Evolutionary conservation across 2,797 vertebrate genomes (phyloP).

Genomic region (Mormyrus hasselquistii): DNA sequence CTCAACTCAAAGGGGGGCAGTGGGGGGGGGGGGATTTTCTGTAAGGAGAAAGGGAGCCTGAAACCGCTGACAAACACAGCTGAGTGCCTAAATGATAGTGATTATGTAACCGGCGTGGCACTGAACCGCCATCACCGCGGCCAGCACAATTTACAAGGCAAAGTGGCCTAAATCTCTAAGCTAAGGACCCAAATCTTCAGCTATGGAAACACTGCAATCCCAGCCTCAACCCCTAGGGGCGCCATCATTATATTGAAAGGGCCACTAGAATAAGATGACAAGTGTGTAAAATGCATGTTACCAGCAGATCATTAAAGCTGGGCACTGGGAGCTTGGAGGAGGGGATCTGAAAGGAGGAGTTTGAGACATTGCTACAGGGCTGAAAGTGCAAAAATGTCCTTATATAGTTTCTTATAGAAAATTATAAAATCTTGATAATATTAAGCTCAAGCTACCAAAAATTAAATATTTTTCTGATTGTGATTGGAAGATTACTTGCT

Average conservation of each 20-base stretch:
- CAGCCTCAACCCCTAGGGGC: neutral
- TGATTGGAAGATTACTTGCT: neutral
- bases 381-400: neutral
- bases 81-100: neutral
- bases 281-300: neutral
- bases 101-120: neutral
- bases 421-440: neutral
- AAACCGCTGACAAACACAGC: neutral
- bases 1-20: neutral
- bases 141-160: neutral
- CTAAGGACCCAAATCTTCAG: neutral
- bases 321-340: neutral
- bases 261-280: neutral
- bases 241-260: neutral
- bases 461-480: neutral
- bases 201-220: neutral
- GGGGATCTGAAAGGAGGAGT: neutral
- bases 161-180: neutral
- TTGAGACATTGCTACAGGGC: neutral
- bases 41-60: neutral
- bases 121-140: neutral
- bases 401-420: neutral
- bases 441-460: neutral
- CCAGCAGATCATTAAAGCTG: neutral
- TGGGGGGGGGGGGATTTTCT: neutral